Conservation (phyloP, 1,140 invertebrate species). For the Eueides isabella region DNA sequence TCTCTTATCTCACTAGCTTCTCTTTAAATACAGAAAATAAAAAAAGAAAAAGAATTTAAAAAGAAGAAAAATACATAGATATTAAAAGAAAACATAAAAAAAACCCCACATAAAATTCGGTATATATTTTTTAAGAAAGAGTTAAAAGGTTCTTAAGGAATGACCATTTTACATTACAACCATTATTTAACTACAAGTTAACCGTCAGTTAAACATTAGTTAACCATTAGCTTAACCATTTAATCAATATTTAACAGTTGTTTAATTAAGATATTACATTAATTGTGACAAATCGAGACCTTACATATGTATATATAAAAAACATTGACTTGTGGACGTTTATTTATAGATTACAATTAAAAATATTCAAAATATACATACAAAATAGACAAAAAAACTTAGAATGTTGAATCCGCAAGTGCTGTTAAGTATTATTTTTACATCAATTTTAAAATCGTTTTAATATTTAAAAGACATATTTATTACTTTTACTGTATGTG, state of each 20-base stretch:
- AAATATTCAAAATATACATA: neutral
- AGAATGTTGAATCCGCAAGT: neutral
- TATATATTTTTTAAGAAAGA: neutral
- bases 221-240: conserved; percentile 3
- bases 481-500: neutral
- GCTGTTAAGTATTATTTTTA: too few relatives aligned
- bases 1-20: neutral
- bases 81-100: neutral
- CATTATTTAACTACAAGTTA: neutral
- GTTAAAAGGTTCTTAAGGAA: neutral
- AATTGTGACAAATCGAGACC: conserved; percentile 28
- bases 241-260: conserved; percentile 8
- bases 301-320: conserved; percentile 2
- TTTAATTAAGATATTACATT: conserved; percentile 2
- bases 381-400: neutral
- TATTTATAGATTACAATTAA: conserved; percentile 13
- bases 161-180: neutral
- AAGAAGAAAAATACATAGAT: neutral
- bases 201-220: neutral
- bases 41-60: neutral
- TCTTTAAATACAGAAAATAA: neutral
- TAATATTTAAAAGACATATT: neutral
- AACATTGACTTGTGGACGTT: conserved; percentile 28
- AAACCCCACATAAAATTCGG: conserved; percentile 2
- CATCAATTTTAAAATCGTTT: too few relatives aligned